Evolutionary conservation across 2,797 vertebrate species (phyloP), one percentile per base, ranked within the genome.

Genomic region (Heteromormyrus szaboi): DNA sequence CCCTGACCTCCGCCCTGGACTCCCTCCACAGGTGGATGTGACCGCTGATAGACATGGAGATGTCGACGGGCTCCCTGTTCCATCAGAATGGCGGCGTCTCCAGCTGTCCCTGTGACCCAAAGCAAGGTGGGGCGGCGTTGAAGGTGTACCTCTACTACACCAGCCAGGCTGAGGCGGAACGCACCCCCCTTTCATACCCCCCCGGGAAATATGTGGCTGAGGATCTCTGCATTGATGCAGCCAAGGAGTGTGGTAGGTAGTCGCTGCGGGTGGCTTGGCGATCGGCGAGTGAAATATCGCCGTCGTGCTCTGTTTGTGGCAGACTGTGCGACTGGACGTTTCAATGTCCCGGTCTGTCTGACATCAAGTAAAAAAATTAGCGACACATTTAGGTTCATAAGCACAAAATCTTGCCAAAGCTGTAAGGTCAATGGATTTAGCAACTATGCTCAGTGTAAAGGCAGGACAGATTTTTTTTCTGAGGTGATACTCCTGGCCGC

Each of bases 221-320:
- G 90, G 94, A 96, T 90, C 92, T 96, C 92, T 95, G 95, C 79
- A 93, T 95, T 17, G 92, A 94, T 8, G 95, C 95, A 89, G 95
- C 96, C 89, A 95, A 93, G 83, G 94, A 95, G 1, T 96, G 95
- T 90, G 94, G 96, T 96, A 90, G 95, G 96, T 96, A 91, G 37
- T 79, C 33, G 9, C 48, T 14, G 12, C 5, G 3, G 9, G 12
- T 41, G 29, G 33, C 14, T 8, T 76, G 2, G 22, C 0, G 7
- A 62, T 37, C 3, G 12, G 65, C 2, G 12, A 29, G 29, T 33
- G 4, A 41, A 41, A 76, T 14, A 12, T 72, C 29, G 1, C 25
- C 9, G 3, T 37, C 0, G 33, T 37, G 29, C 33, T 17, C 29
- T 76, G 4, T 41, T 72, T 33, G 37, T 17, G 68, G 29, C 33